A percentile compares a stretch with the other conserved stretches of the same genome.
phyloP scores from a whole-genome alignment of 1,140 invertebrate genomes.

The Schlechtendalia chinensis region DNA sequence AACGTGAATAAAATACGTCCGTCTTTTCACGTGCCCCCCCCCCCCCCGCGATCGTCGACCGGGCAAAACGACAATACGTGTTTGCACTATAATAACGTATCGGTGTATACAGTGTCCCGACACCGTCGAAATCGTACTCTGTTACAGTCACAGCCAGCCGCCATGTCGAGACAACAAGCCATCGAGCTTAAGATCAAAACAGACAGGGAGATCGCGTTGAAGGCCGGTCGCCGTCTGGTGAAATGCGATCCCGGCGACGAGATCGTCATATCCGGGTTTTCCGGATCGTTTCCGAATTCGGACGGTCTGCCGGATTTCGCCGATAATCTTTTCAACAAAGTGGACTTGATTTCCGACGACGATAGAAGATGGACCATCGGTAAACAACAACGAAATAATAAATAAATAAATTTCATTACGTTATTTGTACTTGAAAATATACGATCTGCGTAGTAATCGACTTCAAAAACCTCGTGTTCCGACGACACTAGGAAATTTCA shows the following conservation, averaged over 20 bases:
- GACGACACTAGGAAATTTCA: too few species aligned
- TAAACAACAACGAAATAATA: constrained; percentile 53
- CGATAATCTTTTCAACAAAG: constrained; percentile 76
- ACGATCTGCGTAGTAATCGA: too few species aligned
- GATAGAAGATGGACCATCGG: constrained; percentile 72
- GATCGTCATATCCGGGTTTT: constrained; percentile 77
- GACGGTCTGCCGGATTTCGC: constrained; percentile 74
- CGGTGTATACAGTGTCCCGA: too few species aligned
- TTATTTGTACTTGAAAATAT: too few species aligned
- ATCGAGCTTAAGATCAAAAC: constrained; percentile 44
- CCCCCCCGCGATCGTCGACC: too few species aligned
- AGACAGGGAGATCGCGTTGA: constrained; percentile 50
- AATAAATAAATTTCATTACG: too few species aligned
- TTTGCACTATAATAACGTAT: too few species aligned
- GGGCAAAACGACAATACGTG: too few species aligned
- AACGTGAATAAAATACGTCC: too few species aligned
- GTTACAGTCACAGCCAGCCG: background rate
- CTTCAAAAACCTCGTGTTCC: too few species aligned
- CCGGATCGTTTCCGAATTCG: constrained; percentile 84
- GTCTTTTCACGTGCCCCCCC: too few species aligned
- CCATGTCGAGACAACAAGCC: constrained; percentile 45
- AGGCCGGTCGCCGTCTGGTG: constrained; percentile 53
- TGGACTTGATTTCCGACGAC: constrained; percentile 80
- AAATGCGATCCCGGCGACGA: constrained; percentile 65
- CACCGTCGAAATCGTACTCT: too few species aligned